These are phyloP conservation scores for Drosophila eohydei DNA, from an alignment of 2,888 invertebrate species.

Conservation along the genomic window DNA sequence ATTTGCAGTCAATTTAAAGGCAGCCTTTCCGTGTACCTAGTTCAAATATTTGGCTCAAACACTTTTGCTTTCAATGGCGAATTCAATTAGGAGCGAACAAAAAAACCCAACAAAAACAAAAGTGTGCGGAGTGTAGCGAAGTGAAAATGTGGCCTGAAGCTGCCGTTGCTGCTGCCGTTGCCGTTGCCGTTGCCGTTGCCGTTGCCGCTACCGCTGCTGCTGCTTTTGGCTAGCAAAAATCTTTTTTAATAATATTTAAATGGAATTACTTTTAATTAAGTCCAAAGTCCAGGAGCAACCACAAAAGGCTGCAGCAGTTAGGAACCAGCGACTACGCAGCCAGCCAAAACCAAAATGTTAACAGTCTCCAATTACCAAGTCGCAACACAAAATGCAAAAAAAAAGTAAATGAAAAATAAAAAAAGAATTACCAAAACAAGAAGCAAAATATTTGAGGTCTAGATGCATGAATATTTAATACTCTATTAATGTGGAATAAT, in stretches of 20 bases:
- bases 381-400: conserved; percentile 30
- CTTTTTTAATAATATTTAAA: conserved; percentile 69
- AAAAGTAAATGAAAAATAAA: conserved; percentile 9
- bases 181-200: neutral
- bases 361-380: conserved; percentile 75
- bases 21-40: conserved; percentile 22
- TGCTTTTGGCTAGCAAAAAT: conserved; percentile 49
- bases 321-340: conserved; percentile 33
- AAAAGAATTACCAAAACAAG: neutral
- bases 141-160: conserved; percentile 45
- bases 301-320: conserved; percentile 58
- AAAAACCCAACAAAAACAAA: conserved; percentile 26
- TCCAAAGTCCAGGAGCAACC: conserved; percentile 59
- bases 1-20: conserved; percentile 51
- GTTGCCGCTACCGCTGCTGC: neutral
- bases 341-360: conserved; percentile 59
- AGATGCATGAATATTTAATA: neutral
- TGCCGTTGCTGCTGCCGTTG: conserved; percentile 1
- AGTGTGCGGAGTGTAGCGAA: conserved; percentile 24
- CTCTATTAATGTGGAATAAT: neutral
- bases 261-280: conserved; percentile 77
- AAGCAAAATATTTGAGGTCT: neutral
- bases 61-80: conserved; percentile 51
- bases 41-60: conserved; percentile 63
- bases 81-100: conserved; percentile 51